Conservation (phyloP, 92 coral and sea anemone species). For the Desmophyllum pertusum region DNA sequence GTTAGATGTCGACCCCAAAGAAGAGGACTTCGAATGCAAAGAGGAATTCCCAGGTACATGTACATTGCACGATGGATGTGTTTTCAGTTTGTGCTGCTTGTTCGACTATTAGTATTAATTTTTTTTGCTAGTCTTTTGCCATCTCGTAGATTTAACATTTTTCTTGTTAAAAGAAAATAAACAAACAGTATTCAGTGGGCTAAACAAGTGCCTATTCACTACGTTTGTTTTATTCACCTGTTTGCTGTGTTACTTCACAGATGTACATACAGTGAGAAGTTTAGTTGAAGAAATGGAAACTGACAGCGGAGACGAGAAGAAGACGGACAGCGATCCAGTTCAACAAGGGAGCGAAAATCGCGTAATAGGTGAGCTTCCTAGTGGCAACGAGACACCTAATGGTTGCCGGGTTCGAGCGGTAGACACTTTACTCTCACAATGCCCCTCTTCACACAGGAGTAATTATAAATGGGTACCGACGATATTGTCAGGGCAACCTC, state of each 20-base stretch:
- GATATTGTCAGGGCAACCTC: no score
- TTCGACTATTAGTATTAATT: no score
- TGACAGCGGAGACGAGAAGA: slow-evolving; percentile 7
- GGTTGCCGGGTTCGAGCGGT: no score
- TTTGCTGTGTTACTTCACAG: not conserved
- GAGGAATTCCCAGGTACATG: slow-evolving; percentile 86
- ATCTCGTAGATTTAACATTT: not conserved
- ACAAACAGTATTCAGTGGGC: not conserved
- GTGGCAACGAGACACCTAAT: not conserved
- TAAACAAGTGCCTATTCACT: no score
- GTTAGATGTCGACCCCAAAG: slow-evolving; percentile 60
- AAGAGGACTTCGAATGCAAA: slow-evolving; percentile 64
- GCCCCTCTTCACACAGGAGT: no score
- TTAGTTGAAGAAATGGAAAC: slow-evolving; percentile 41
- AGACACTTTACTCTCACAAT: no score
- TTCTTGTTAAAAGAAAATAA: no score
- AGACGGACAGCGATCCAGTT: not conserved
- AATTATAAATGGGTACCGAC: no score
- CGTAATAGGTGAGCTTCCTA: slow-evolving; percentile 13
- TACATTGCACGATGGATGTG: no score
- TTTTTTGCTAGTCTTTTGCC: not conserved
- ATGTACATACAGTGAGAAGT: slow-evolving; percentile 19
- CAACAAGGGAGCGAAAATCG: slow-evolving; percentile 29
- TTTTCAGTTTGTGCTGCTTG: no score
- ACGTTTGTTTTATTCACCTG: not conserved